Evolutionary conservation across 2,113 vertebrate genomes (phyloP), one percentile per base, ranked within the genome.

Genomic region (Anguilla japonica): DNA sequence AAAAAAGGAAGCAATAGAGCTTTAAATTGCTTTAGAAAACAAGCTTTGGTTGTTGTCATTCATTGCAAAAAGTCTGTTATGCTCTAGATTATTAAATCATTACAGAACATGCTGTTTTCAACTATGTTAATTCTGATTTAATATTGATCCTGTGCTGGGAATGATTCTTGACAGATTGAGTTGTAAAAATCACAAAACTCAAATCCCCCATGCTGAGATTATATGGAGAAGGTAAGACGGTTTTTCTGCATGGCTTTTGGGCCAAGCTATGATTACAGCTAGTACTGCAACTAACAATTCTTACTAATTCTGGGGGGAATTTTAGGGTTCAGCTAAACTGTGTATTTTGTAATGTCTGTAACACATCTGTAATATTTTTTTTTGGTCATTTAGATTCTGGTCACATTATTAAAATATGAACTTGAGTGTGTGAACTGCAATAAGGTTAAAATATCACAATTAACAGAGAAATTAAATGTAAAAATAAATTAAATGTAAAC

Each of bases 101-200:
- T 75, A 34, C 34, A 29, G 26, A 34, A 29, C n/a, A 34, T 75
- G 29, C 1, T 75, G 22, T 75, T 75, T 75, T 75, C 5, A 9
- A 9, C 11, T 13, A 7, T 75, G 71, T 75, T 75, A 75, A 29
- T 75, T 22, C 14, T 88, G 7, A 29, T 84, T 80, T 85, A 83
- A 82, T 91, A 89, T 90, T 96, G 93, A 95, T 89, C 87, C 89
- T 90, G 90, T 92, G 89, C 92, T 95, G 92, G 92, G 94, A 95
- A 95, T 96, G 95, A 96, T 95, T 96, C 93, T 96, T 94, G 95
- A 96, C 96, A 97, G 96, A 97, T 96, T 94, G 92, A 94, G 94
- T 95, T 95, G 91, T 95, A 96, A 95, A 92, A 87, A 93, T 92
- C 87, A 93, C 93, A 91, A 89, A 41, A 82, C 83, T 87, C 82